A percentile compares a stretch with the other conserved stretches of the same genome.
phyloP scores from a whole-genome alignment of 2,888 invertebrate genomes.

The Busseola fusca region DNA sequence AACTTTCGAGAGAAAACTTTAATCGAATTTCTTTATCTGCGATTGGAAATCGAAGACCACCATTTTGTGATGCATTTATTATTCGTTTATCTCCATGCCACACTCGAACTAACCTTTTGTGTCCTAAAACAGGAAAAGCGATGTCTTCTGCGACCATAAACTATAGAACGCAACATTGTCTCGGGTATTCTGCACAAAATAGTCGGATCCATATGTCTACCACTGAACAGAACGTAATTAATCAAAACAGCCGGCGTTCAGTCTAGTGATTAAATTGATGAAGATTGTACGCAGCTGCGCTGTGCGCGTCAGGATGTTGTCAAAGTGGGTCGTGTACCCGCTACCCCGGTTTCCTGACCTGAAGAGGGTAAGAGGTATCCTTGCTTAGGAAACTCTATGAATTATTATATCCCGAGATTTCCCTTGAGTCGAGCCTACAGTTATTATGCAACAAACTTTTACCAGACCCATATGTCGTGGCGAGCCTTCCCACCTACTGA shows the following conservation, averaged over 20 bases:
- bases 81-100: conserved; percentile 26
- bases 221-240: conserved; percentile 66
- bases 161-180: conserved; percentile 39
- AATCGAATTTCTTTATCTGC: conserved; percentile 41
- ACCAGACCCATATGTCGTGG: conserved; percentile 9
- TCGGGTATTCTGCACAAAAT: conserved; percentile 32
- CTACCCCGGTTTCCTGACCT: conserved; percentile 46
- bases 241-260: conserved; percentile 70
- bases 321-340: conserved; percentile 67
- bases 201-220: conserved; percentile 52
- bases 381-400: conserved; percentile 45
- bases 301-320: conserved; percentile 63
- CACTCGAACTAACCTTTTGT: conserved; percentile 38
- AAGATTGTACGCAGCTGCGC: conserved; percentile 70
- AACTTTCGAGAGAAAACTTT: conserved; percentile 39
- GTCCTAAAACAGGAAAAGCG: conserved; percentile 17
- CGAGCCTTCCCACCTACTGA: neutral
- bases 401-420: conserved; percentile 51
- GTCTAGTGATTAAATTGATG: conserved; percentile 70
- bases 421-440: conserved; percentile 38
- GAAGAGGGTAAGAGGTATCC: conserved; percentile 37
- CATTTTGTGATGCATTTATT: conserved; percentile 13
- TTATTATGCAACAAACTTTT: conserved; percentile 40
- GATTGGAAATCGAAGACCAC: conserved; percentile 31
- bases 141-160: conserved; percentile 13